Percentiles rank a stretch among this genome's conserved stretches.
Evolutionary conservation across 37 sponge, comb jelly and placozoan genomes (phyloP).

Genomic region (Ephydatia muelleri): DNA sequence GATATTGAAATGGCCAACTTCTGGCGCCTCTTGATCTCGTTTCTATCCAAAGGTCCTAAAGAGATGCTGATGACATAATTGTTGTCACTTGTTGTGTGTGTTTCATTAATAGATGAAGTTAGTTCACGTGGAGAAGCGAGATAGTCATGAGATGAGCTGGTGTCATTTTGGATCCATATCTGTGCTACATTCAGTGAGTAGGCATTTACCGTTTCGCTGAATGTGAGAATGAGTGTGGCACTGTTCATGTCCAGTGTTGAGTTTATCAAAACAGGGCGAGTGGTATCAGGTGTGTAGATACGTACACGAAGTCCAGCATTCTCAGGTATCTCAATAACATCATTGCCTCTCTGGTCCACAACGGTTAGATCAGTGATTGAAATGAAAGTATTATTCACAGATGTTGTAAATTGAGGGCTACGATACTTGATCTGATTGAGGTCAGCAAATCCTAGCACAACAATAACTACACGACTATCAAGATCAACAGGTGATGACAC

Average conservation of each 20-base stretch:
- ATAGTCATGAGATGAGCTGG: conserved; percentile 54
- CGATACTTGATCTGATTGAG: conserved; percentile 89
- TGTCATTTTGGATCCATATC: conserved; percentile 64
- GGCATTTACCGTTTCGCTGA: conserved; percentile 88
- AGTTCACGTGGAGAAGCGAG: conserved; percentile 76
- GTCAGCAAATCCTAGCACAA: conserved; percentile 83
- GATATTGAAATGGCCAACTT: conserved; percentile 56
- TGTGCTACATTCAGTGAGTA: conserved; percentile 64
- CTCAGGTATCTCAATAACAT: conserved; percentile 26
- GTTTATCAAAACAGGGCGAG: conserved; percentile 67
- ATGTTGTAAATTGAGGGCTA: conserved; percentile 40
- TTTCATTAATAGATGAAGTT: conserved; percentile 53
- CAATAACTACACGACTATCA: conserved; percentile 74
- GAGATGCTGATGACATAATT: conserved; percentile 61
- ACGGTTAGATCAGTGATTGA: conserved; percentile 77
- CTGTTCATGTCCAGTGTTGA: conserved; percentile 81
- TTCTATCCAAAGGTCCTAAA: conserved; percentile 81
- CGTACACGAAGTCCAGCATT: conserved; percentile 31
- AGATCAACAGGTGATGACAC: conserved; percentile 62
- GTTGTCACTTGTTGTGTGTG: conserved; percentile 78
- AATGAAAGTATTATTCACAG: conserved; percentile 56
- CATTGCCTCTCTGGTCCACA: conserved; percentile 64
- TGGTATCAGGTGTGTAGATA: conserved; percentile 68
- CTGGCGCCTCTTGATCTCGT: conserved; percentile 82
- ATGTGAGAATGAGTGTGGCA: conserved; percentile 69